These are phyloP conservation scores for Enteromius unitaeniatus DNA, from an alignment of 2,797 vertebrate species.

Conservation along the genomic window DNA sequence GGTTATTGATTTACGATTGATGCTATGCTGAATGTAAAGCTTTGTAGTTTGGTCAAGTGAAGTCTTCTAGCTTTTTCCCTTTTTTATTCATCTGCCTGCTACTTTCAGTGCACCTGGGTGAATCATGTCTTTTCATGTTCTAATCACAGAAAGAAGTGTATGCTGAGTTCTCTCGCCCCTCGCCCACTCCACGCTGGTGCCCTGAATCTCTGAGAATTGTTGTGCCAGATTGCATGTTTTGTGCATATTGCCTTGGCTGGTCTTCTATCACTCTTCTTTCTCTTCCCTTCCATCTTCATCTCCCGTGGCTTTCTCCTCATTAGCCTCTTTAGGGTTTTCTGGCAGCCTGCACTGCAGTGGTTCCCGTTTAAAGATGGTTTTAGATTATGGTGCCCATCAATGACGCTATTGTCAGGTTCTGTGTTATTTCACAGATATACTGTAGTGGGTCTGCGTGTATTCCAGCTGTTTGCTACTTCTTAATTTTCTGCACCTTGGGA, in stretches of 20 bases:
- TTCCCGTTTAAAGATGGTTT: slow-evolving; percentile 13
- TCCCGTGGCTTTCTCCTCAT: slow-evolving; percentile 61
- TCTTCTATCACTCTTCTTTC: slow-evolving; percentile 57
- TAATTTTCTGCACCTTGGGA: neutral
- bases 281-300: slow-evolving; percentile 65
- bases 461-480: slow-evolving; percentile 1
- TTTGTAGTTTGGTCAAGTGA: slow-evolving; percentile 35
- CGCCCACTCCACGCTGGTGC: slow-evolving; percentile 58
- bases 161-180: slow-evolving; percentile 57
- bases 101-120: slow-evolving; percentile 62
- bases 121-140: slow-evolving; percentile 54
- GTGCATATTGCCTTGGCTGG: slow-evolving; percentile 65
- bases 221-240: slow-evolving; percentile 65
- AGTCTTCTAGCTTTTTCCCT: neutral
- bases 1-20: neutral
- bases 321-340: slow-evolving; percentile 67
- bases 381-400: slow-evolving; percentile 15
- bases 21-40: slow-evolving; percentile 25
- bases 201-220: slow-evolving; percentile 58
- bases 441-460: neutral
- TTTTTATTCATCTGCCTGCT: slow-evolving; percentile 42
- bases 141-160: slow-evolving; percentile 57
- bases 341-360: slow-evolving; percentile 25
- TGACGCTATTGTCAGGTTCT: neutral
- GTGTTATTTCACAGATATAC: neutral